A percentile compares a stretch with the other conserved stretches of the same genome.
Conservation (phyloP, 2,888 invertebrate genomes). For the Dendrolimus houi region DNA sequence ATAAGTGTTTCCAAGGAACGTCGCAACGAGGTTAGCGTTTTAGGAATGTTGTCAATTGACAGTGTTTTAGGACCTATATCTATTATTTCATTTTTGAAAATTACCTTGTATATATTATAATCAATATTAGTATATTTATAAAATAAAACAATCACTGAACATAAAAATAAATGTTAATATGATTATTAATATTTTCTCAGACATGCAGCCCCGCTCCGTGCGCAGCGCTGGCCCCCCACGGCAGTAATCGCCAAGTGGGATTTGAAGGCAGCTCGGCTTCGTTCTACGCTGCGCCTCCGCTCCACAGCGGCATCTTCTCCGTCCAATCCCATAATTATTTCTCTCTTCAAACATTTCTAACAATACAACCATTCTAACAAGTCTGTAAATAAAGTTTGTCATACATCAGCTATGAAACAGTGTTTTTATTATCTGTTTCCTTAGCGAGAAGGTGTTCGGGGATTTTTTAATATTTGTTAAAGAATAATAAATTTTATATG, state of each 20-base stretch:
- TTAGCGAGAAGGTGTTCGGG: slow-evolving; percentile 28
- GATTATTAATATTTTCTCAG: slow-evolving; percentile 56
- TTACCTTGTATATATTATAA: no score
- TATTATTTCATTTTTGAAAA: no score
- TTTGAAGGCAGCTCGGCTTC: slow-evolving; percentile 53
- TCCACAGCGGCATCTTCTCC: slow-evolving; percentile 4
- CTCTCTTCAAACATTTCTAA: slow-evolving; percentile 15
- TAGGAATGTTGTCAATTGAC: no score
- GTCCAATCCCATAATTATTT: slow-evolving; percentile 4
- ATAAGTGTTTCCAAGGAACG: no score
- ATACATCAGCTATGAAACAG: slow-evolving; percentile 35
- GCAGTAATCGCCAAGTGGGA: slow-evolving; percentile 79
- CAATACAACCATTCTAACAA: slow-evolving; percentile 24
- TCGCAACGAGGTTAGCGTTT: no score
- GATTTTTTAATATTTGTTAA: slow-evolving; percentile 42
- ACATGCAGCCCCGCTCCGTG: slow-evolving; percentile 84
- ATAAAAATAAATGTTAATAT: no score
- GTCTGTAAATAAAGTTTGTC: slow-evolving; percentile 59
- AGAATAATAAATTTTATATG: slow-evolving; percentile 38
- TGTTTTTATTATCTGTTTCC: slow-evolving; percentile 35
- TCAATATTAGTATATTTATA: no score
- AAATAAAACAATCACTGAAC: no score
- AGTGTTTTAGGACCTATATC: no score
- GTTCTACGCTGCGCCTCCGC: slow-evolving; percentile 82
- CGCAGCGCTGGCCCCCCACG: slow-evolving; percentile 77